Evolutionary conservation across 2,797 vertebrate species (phyloP), one percentile per base, ranked within the genome.

Genomic region (Tragopan temminckii): DNA sequence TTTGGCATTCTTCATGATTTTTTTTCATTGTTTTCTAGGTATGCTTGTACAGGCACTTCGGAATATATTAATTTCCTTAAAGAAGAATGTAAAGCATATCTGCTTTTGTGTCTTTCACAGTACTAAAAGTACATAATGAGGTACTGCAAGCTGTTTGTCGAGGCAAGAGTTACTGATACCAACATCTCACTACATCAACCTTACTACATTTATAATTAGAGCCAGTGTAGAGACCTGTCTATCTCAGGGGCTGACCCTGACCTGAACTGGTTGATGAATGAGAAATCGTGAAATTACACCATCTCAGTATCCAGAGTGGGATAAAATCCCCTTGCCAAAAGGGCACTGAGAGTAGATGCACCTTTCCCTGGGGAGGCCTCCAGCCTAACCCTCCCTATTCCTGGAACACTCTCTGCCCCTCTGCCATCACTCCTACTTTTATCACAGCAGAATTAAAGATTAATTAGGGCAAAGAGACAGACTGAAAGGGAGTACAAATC

Each of bases 121-220:
- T 42, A n/a, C 25, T 83, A 83, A 76, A 72, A 78, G 53, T 53
- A 50, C 13, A 23, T 68, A 71, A 68, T 3, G 24, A 69, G 20
- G 61, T 75, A 72, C 2, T 80, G 17, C n/a, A 72, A 2, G 2
- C 9, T 76, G 7, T 53, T 58, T 79, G 59, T 81, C 16, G 68
- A 64, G 18, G 25, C n/a, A 71, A 48, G 19, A 88, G 12, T 69
- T 80, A 40, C 1, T 77, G 57, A 43, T 70, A 68, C 17, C 27
- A 77, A n/a, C 25, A 66, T 72, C 12, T 38, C 21, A 40, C 15
- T 78, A 69, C 79, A 68, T 13, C 87, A 42, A 6, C 38, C n/a
- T 61, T 82, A 64, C 23, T 74, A 14, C 7, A 4, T 62, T 59
- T 71, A 59, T 57, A 93, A n/a, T 74, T 82, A 75, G 23, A 80